Base-by-base conservation (phyloP, 2,113 vertebrate genomes). In the Cavia aperea region DNA sequence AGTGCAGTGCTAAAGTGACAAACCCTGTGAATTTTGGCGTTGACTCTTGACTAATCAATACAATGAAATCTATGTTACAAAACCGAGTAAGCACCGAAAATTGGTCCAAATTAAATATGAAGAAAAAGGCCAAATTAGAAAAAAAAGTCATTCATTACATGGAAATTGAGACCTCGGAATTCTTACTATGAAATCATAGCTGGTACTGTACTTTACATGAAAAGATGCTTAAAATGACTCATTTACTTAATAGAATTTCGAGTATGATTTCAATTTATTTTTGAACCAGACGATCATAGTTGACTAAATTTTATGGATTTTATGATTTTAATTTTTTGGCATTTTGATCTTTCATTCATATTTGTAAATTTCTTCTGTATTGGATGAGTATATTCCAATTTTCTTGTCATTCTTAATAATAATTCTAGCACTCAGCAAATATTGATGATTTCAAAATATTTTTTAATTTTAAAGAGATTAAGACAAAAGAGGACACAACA, bases 21-120 rank as follows among this genome's bases (percentile, higher is more conserved):
- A 16, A 75, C 18, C 70, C 70, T 46, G n/a, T 39, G 75, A 86
- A 82, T 70, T 7, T 58, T 92, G 90, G 70, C 72, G 14, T 72
- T 49, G 78, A 65, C n/a, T 81, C 3, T 1, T 39, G 0, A 78
- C 51, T 60, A 90, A 33, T 66, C 88, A 88, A 33, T 39, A n/a
- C 88, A 82, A 77, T 70, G 5, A 92, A 92, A 72, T 78, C 4
- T 7, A 72, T 12, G 93, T 84, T 91, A 9, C 26, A 88, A 94
- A 90, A 68, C 3, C 88, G n/a, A 72, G 84, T n/a, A 91, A n/a
- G 15, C 31, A 73, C 86, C 7, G 24, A 85, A 85, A 93, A 88
- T 85, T 6, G 11, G 29, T 86, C 63, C 83, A 54, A 31, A 33
- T 13, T 77, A 93, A 90, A 77, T 23, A 54, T 54, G 51, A 91